These are phyloP conservation scores for Caracal caracal DNA, from an alignment of 2,113 vertebrate species.

Conservation along the genomic window DNA sequence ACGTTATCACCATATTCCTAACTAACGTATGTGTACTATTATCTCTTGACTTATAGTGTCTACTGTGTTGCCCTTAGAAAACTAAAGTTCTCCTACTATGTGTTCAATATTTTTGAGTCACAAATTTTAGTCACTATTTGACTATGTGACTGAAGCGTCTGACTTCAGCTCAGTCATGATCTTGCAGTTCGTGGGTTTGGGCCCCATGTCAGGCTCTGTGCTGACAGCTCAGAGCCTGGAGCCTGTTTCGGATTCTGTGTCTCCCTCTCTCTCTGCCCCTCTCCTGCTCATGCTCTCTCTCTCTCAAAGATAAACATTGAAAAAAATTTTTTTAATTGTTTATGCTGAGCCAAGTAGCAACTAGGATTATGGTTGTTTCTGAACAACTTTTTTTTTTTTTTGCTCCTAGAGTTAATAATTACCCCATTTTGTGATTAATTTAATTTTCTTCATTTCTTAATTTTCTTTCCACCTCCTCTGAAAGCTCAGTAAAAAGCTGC, in stretches of 20 bases:
- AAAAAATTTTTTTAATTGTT: not conserved
- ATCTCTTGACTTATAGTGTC: not conserved
- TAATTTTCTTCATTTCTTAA: not conserved
- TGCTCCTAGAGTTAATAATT: not conserved
- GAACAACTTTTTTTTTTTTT: not conserved
- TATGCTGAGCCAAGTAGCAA: not conserved
- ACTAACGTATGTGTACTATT: not conserved
- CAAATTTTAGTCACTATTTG: not conserved
- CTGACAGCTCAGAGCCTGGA: too few relatives aligned
- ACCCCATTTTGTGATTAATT: not conserved
- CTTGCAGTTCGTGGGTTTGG: too few relatives aligned
- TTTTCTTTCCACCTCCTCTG: not conserved
- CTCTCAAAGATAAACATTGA: too few relatives aligned
- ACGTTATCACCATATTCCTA: not conserved
- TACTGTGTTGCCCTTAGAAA: not conserved
- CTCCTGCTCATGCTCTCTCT: too few relatives aligned
- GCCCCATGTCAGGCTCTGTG: too few relatives aligned
- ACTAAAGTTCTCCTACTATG: not conserved
- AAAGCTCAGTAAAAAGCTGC: not conserved
- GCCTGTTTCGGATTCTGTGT: too few relatives aligned
- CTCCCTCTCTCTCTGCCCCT: too few relatives aligned
- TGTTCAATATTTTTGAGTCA: not conserved
- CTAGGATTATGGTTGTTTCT: not conserved
- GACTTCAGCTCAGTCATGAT: too few relatives aligned
- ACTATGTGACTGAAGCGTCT: not conserved